Conservation (phyloP, 1,140 invertebrate species). For the Lepidurus couesii region DNA sequence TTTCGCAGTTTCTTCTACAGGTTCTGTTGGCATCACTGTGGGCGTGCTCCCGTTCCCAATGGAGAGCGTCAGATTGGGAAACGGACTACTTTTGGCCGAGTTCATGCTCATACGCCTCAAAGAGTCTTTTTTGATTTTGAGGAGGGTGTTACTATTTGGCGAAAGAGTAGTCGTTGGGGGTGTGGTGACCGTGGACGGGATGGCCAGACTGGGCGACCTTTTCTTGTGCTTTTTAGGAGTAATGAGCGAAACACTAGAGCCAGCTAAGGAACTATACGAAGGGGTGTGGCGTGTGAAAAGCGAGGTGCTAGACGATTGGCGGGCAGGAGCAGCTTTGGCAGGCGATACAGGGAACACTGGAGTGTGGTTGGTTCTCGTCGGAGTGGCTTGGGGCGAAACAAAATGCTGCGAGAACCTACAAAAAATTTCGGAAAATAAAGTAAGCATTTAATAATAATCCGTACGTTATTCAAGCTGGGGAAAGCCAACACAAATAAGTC, state of each 20-base stretch:
- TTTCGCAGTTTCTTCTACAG: not conserved
- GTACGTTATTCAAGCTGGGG: not conserved
- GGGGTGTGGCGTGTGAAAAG: not conserved
- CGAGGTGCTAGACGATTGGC: not conserved
- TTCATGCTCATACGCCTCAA: not conserved
- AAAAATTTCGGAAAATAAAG: not conserved
- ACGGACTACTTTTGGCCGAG: not conserved
- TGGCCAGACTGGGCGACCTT: not conserved
- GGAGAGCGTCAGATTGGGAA: not conserved
- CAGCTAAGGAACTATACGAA: not conserved
- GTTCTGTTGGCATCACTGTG: not conserved
- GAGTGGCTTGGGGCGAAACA: not conserved
- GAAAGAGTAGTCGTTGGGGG: not conserved
- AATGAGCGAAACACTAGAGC: not conserved
- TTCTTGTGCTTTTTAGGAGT: not conserved
- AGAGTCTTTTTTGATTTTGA: not conserved
- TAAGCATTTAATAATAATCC: not conserved
- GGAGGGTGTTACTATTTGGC: not conserved
- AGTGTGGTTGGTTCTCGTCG: not conserved
- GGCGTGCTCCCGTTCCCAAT: not conserved
- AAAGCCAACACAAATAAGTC: not conserved
- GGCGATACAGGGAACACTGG: not conserved
- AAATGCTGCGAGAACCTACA: not conserved
- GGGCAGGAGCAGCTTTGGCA: not conserved
- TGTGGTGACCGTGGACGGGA: not conserved